Percentiles rank a stretch among this genome's conserved stretches.
These are phyloP conservation scores for Smutsia gigantea DNA, from an alignment of 2,797 vertebrate genomes.

Conservation along the genomic window DNA sequence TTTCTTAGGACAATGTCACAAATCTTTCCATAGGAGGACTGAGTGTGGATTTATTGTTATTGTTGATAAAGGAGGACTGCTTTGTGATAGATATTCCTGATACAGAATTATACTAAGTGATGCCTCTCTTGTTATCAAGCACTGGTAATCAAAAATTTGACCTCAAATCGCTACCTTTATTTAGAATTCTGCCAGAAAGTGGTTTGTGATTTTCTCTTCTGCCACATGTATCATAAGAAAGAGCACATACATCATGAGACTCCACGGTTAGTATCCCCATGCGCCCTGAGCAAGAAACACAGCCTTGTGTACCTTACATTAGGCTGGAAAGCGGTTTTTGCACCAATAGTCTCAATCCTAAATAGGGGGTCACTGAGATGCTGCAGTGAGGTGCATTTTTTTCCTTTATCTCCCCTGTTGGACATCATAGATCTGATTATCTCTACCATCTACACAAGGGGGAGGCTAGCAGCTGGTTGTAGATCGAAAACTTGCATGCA, in stretches of 20 bases:
- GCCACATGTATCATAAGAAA: neutral
- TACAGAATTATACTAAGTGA: too few species aligned
- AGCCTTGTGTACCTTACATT: fast-evolving
- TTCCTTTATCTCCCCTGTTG: fast-evolving
- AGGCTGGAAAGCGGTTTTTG: neutral
- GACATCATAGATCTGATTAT: neutral
- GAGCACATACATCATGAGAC: neutral
- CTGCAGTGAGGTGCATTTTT: too few species aligned
- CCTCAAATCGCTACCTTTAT: neutral
- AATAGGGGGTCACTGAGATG: neutral
- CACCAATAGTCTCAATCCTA: neutral
- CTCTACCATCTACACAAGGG: neutral
- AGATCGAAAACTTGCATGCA: neutral
- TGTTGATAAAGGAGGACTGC: neutral
- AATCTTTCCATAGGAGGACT: neutral
- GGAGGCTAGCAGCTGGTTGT: neutral
- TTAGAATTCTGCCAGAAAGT: neutral
- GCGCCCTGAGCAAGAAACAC: neutral
- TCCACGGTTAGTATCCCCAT: fast-evolving
- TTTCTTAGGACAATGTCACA: neutral
- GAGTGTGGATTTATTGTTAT: neutral
- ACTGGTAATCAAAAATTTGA: neutral
- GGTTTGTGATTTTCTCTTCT: neutral
- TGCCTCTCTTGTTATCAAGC: neutral
- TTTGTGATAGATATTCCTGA: too few species aligned